Base-by-base conservation (phyloP, 1,140 invertebrate species). In the Chironomus striatipennis region DNA sequence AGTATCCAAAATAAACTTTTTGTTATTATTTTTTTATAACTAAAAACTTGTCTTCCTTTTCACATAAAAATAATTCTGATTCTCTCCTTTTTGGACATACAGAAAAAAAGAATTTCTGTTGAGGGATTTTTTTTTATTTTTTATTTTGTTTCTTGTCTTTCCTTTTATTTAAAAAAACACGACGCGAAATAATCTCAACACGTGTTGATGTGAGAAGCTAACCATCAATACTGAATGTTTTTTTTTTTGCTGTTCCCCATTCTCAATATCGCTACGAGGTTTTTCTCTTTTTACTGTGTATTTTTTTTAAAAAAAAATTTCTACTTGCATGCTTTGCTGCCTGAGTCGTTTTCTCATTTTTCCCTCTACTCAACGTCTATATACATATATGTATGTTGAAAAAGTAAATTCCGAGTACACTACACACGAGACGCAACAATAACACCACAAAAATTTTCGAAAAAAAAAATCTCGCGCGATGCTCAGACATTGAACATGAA, bases 161-260 rank as follows among this genome's bases (percentile, higher is more conserved):
- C 1, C 24, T 34, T 34, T 34, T 34, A 15, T n/a, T 57, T n/a
- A 47, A 47, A 9, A 57, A 57, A 57, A 57, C n/a, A 57, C 47
- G 47, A 57, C n/a, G n/a, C 47, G 47, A 10, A 57, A 57, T n/a
- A 12, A n/a, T 20, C 65, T 20, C n/a, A 70, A 70, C 20, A 70
- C 65, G 65, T 70, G 17, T 70, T 20, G 17, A 70, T 70, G 65
- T 18, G 20, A 70, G 17, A 70, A 70, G 65, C 17, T 20, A 70
- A 70, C 65, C 65, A 70, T 70, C 65, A 70, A 70, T 70, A 70
- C 65, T 70, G 65, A 70, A 70, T 20, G 17, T 70, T 70, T 70
- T 70, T 21, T 20, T 18, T 57, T 57, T n/a, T 57, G 12, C 15
- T 47, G 15, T 47, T 47, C 9, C 43, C 8, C 15, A 15, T 47